Evolutionary conservation across 2,113 vertebrate species (phyloP).

Genomic region (Coturnix japonica): DNA sequence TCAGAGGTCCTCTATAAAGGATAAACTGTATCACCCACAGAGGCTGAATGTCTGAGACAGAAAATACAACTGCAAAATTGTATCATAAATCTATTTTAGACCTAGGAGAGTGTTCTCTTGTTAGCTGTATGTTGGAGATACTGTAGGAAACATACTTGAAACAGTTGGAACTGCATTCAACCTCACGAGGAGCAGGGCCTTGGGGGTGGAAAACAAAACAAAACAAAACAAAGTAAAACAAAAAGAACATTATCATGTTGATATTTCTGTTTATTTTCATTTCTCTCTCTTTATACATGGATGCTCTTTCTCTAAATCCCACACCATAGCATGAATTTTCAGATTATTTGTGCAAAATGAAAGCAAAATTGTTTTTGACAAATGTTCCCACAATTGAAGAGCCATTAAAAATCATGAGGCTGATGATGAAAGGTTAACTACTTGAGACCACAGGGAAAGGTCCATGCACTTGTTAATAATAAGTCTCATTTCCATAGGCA

Average conservation of each 20-base stretch:
- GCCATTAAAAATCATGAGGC: background rate
- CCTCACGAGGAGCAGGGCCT: background rate
- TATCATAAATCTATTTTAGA: background rate
- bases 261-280: constrained; percentile 4
- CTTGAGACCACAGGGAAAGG: background rate
- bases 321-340: background rate
- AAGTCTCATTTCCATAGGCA: background rate
- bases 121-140: background rate
- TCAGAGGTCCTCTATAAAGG: constrained; percentile 4
- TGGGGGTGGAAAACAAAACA: background rate
- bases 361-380: background rate
- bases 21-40: background rate
- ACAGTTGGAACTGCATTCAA: constrained; percentile 49
- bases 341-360: background rate
- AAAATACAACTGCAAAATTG: background rate
- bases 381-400: background rate
- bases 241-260: background rate
- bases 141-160: constrained; percentile 37
- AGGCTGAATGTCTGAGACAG: background rate
- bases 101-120: background rate
- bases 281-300: constrained; percentile 18
- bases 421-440: background rate
- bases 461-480: background rate
- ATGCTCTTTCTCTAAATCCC: constrained; percentile 31
- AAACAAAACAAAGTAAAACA: background rate